Evolutionary conservation across 2,888 invertebrate species (phyloP).

Genomic region (Callyntrura sp.): DNA sequence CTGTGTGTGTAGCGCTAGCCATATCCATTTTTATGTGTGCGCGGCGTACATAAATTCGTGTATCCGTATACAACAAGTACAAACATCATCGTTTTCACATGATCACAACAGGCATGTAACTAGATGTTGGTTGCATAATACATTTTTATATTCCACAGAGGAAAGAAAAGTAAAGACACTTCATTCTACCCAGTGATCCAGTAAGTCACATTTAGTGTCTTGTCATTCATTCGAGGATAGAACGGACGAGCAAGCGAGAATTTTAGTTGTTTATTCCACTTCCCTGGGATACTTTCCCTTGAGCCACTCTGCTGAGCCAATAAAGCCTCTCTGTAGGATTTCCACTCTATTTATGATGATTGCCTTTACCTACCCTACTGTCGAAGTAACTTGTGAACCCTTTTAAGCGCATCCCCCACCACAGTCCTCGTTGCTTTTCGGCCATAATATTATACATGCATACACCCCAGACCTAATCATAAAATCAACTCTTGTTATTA

Average conservation of each 20-base stretch:
- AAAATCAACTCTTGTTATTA: slow-evolving; percentile 21
- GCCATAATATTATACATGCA: neutral
- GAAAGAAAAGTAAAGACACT: slow-evolving; percentile 31
- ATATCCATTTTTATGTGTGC: neutral
- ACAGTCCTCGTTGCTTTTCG: slow-evolving; percentile 26
- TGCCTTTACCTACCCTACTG: slow-evolving; percentile 45
- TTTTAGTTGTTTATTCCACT: slow-evolving; percentile 44
- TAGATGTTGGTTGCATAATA: neutral
- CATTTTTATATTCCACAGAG: neutral
- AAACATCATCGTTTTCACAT: neutral
- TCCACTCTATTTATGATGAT: slow-evolving; percentile 72
- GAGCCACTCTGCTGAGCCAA: slow-evolving; percentile 55
- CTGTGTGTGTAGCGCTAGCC: neutral
- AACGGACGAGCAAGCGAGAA: neutral
- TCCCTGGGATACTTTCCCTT: slow-evolving; percentile 39
- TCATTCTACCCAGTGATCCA: slow-evolving; percentile 12
- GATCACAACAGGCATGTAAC: neutral
- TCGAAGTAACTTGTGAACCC: neutral
- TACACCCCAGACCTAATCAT: slow-evolving; percentile 12
- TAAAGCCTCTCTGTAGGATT: slow-evolving; percentile 58
- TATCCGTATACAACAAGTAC: neutral
- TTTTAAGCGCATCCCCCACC: slow-evolving; percentile 28
- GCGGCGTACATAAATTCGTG: neutral
- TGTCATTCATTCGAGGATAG: slow-evolving; percentile 33
- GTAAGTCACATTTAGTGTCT: slow-evolving; percentile 24